phyloP scores from a whole-genome alignment of 1,140 invertebrate genomes.

The Potamilus streckersoni region DNA sequence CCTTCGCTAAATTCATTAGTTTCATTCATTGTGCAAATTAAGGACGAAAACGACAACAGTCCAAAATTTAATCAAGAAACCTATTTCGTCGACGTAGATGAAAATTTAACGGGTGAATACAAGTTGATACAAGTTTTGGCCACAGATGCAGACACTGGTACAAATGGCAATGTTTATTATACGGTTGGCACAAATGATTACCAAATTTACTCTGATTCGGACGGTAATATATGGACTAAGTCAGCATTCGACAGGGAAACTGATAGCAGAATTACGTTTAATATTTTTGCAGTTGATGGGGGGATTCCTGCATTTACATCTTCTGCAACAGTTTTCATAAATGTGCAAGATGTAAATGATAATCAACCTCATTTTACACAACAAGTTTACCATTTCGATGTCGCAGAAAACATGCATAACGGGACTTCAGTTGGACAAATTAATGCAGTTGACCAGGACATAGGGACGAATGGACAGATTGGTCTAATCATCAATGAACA shows the following conservation, averaged over 20 bases:
- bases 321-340: conserved; percentile 54
- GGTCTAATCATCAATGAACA: conserved; percentile 64
- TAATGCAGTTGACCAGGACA: conserved; percentile 89
- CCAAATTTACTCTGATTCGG: conserved; percentile 40
- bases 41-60: conserved; percentile 52
- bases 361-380: conserved; percentile 55
- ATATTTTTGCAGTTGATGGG: conserved; percentile 49
- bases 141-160: conserved; percentile 87
- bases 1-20: conserved; percentile 36
- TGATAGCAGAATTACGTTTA: conserved; percentile 77
- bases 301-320: conserved; percentile 74
- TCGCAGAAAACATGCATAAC: conserved; percentile 78
- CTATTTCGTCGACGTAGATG: conserved; percentile 35
- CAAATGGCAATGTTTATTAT: conserved; percentile 90
- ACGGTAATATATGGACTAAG: conserved; percentile 42
- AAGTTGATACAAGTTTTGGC: conserved; percentile 74
- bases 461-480: conserved; percentile 85
- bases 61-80: conserved; percentile 40
- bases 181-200: conserved; percentile 77
- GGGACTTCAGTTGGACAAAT: conserved; percentile 84
- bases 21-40: conserved; percentile 38
- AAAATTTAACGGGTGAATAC: conserved; percentile 13
- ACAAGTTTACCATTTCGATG: conserved; percentile 52
- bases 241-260: conserved; percentile 62
- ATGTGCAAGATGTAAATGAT: conserved; percentile 78